These are phyloP conservation scores for Crotophaga sulcirostris DNA, from an alignment of 2,113 vertebrate species.

Conservation along the genomic window DNA sequence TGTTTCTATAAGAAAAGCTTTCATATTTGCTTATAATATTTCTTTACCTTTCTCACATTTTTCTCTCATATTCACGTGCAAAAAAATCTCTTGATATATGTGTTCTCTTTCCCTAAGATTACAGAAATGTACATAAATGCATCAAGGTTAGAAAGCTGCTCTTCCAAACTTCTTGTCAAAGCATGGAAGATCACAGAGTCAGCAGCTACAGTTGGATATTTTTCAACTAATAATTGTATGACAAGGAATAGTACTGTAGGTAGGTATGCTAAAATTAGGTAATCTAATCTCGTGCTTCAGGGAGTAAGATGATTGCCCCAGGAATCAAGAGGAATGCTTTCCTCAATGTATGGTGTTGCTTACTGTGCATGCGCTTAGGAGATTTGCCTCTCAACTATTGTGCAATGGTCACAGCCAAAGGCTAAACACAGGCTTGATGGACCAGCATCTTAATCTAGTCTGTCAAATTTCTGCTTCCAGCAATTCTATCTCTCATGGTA, in stretches of 20 bases:
- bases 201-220: neutral
- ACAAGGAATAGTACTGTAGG: neutral
- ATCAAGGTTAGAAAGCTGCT: neutral
- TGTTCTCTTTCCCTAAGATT: neutral
- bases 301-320: neutral
- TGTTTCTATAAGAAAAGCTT: neutral
- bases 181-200: neutral
- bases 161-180: neutral
- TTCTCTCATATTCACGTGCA: neutral
- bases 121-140: neutral
- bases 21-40: neutral
- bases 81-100: neutral
- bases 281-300: conserved; percentile 32
- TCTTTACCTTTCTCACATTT: neutral
- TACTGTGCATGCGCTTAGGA: neutral
- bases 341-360: neutral
- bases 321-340: neutral
- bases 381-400: neutral
- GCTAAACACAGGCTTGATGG: conserved; percentile 12
- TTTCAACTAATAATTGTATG: neutral
- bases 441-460: conserved; percentile 14
- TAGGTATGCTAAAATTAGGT: conserved; percentile 21
- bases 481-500: neutral
- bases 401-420: neutral
- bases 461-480: conserved; percentile 33